Evolutionary conservation across 2,888 invertebrate species (phyloP), one percentile per base, ranked within the genome.

Genomic region (Trichopria drosophilae): DNA sequence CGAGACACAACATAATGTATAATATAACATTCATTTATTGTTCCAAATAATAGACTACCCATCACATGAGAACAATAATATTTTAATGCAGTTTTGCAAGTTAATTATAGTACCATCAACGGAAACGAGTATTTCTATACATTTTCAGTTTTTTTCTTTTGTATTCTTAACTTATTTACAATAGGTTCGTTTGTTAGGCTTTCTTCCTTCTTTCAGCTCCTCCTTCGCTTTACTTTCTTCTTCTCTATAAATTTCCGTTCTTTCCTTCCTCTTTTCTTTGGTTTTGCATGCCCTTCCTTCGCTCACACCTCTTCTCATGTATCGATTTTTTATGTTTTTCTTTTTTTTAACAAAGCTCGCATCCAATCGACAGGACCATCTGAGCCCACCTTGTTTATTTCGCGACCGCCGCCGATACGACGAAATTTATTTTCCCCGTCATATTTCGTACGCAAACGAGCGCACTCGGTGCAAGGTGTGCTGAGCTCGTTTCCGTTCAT

Each of bases 401-500:
- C 50, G 29, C 5, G 23, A n/a, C 15, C 26, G 22, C 24, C 23
- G 31, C 18, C 34, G 31, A 46, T 42, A 43, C 32, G 23, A 29
- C 37, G 29, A 51, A 45, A 54, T 57, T 55, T 54, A 54, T 58
- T 54, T 53, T 28, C 37, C 20, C 40, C 51, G 51, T 58, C 55
- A 56, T 60, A 58, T 55, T 58, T 60, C 44, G 50, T 52, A 52
- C 42, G 55, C 51, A 53, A 59, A 54, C 52, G 56, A 58, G 51
- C 45, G 31, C 41, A 37, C 47, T 42, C 44, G 35, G 47, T 42
- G 51, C 52, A 34, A 45, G 43, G 51, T 55, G 51, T 44, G 40
- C 41, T 20, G 23, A 26, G 44, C 48, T 35, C 52, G 42, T 51
- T 50, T 35, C 36, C 20, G n/a, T 51, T 48, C n/a, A 12, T 22